Base-by-base conservation (phyloP, 1,140 invertebrate species). In the Gryllus bimaculatus region DNA sequence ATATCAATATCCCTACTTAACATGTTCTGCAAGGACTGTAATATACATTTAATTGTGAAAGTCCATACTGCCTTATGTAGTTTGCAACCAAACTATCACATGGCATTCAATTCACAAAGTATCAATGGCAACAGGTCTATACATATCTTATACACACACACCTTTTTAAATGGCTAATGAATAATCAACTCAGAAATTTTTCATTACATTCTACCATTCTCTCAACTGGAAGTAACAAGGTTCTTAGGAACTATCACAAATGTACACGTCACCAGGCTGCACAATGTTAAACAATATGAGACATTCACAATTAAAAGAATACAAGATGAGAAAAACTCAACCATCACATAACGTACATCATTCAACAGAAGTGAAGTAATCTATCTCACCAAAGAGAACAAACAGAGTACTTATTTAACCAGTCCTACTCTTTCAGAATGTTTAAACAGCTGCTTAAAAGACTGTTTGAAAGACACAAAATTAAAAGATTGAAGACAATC, bases 201-300 rank as follows among this genome's bases (percentile, higher is more conserved):
- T 13, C 54, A 66, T 18, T 66, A 18, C 54, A 66, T 66, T 66
- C 10, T 66, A 66, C 18, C 54, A 66, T 13, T 66, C 54, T 66
- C 54, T 66, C 54, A 66, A 66, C 54, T 66, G 54, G 54, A 66
- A 66, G 54, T 66, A 66, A 66, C 54, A 66, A 66, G 54, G 54
- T 66, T 13, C 54, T 66, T 66, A 66, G 54, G 54, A 66, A 66
- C 54, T 66, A 66, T 66, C 54, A 66, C 54, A 66, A 66, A 66
- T 66, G 54, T 66, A 66, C 54, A 66, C 10, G 10, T 66, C 54
- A 66, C 54, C 54, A 66, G 10, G 10, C 18, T 18, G 10, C 18
- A 66, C 18, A 7, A 18, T 66, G 54, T 18, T 3, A 13, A 66
- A 66, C 54, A 66, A 66, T 66, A 66, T 66, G 54, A 18, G 54